Percentiles rank a stretch among this genome's conserved stretches.
These are phyloP conservation scores for Micrasema minimum DNA, from an alignment of 1,140 invertebrate species.

Conservation along the genomic window DNA sequence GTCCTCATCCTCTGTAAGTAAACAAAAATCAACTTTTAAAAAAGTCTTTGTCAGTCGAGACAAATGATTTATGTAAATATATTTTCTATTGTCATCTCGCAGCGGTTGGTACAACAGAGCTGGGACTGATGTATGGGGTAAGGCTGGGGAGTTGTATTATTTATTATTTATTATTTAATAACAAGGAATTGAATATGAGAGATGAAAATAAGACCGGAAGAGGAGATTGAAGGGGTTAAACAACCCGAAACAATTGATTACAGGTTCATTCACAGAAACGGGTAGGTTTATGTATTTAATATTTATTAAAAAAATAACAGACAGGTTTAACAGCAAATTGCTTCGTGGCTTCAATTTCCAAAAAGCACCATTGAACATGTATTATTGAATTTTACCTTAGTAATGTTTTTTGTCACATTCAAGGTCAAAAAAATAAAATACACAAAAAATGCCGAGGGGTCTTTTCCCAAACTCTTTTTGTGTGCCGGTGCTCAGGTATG, in stretches of 20 bases:
- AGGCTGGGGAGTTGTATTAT: slow-evolving; percentile 15
- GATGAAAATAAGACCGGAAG: slow-evolving; percentile 12
- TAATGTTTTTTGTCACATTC: too few relatives aligned
- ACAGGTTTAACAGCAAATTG: too few relatives aligned
- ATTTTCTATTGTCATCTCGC: slow-evolving; percentile 47
- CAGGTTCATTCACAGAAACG: not conserved
- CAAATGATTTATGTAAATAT: slow-evolving; percentile 54
- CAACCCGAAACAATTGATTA: slow-evolving; percentile 8
- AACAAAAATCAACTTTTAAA: slow-evolving; percentile 15
- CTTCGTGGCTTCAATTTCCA: too few relatives aligned
- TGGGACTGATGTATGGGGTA: slow-evolving; percentile 1
- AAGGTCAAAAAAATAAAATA: too few relatives aligned
- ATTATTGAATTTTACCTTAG: too few relatives aligned
- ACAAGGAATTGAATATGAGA: slow-evolving; percentile 2
- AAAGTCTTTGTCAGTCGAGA: slow-evolving; percentile 44
- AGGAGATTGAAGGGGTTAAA: slow-evolving; percentile 5
- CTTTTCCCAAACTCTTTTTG: too few relatives aligned
- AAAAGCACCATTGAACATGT: too few relatives aligned
- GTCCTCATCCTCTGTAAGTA: slow-evolving; percentile 24
- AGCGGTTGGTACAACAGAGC: slow-evolving; percentile 35
- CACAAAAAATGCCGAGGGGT: too few relatives aligned
- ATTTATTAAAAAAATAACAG: too few relatives aligned
- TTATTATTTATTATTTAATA: slow-evolving; percentile 24
- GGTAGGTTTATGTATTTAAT: not conserved
- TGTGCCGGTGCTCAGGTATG: too few relatives aligned